These are phyloP conservation scores for Eulemur albifrons DNA, from an alignment of 2,797 vertebrate genomes.

Conservation along the genomic window DNA sequence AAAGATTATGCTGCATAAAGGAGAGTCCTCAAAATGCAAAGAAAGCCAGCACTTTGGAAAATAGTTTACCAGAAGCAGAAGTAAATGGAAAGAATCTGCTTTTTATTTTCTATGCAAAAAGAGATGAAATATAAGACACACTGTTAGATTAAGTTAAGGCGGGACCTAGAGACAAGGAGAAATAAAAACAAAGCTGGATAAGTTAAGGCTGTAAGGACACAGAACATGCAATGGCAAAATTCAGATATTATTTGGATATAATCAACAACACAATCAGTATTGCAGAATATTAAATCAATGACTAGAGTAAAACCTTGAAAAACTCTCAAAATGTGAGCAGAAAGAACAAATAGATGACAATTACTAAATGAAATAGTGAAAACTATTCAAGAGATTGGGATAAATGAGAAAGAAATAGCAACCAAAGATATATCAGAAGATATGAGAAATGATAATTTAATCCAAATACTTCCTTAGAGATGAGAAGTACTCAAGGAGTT, in stretches of 20 bases:
- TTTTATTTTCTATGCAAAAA: conserved; percentile 19
- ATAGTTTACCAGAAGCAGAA: not conserved
- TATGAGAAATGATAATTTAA: conserved; percentile 1
- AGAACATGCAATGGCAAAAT: not conserved
- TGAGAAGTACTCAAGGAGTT: not conserved
- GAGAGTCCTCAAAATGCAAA: not conserved
- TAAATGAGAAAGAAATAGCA: not conserved
- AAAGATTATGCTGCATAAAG: not conserved
- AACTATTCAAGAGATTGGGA: not conserved
- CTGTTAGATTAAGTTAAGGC: not conserved
- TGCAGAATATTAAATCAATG: not conserved
- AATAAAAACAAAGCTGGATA: not conserved
- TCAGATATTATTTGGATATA: not conserved
- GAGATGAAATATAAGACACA: not conserved
- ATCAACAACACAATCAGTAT: not conserved
- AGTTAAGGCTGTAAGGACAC: not conserved
- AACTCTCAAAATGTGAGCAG: not conserved
- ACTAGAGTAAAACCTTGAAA: conserved; percentile 23
- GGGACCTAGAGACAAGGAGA: not conserved
- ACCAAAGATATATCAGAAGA: conserved; percentile 12
- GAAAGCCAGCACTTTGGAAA: conserved; percentile 29
- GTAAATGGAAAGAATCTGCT: not conserved
- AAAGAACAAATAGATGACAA: not conserved
- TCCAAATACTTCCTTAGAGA: not conserved
- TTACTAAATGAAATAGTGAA: not conserved